These are phyloP conservation scores for Heptranchias perlo DNA, from an alignment of 2,113 vertebrate genomes.

Conservation along the genomic window DNA sequence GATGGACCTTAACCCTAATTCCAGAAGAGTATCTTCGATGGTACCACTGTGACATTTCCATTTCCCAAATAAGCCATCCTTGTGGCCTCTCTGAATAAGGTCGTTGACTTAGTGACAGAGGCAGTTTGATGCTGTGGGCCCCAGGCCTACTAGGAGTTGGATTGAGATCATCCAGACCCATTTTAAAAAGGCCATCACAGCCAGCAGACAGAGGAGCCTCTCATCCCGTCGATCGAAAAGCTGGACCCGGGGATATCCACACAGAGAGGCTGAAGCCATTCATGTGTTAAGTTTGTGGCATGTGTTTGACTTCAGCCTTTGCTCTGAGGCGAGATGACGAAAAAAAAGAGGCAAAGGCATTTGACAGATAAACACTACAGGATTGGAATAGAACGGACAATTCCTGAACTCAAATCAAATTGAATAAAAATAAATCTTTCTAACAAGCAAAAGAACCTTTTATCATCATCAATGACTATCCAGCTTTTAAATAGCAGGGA, in stretches of 20 bases:
- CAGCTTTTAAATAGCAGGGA: neutral
- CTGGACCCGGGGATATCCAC: neutral
- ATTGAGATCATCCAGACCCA: no score
- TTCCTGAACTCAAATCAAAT: neutral
- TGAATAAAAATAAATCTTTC: neutral
- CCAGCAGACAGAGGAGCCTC: no score
- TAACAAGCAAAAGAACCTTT: neutral
- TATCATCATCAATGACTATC: neutral
- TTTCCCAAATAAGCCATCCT: no score
- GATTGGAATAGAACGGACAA: neutral
- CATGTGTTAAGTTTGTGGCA: neutral
- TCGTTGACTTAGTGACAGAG: no score
- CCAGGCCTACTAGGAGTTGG: no score
- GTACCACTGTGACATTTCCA: no score
- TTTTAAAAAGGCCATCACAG: no score
- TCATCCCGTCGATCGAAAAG: no score
- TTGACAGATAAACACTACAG: neutral
- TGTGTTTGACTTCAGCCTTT: neutral
- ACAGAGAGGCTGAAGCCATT: neutral
- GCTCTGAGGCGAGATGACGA: neutral
- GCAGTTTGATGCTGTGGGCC: no score
- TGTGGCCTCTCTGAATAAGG: no score
- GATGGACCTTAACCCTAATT: no score
- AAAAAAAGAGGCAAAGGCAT: neutral
- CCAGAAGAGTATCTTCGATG: no score